Evolutionary conservation across 37 sponge, comb jelly and placozoan genomes (phyloP).

Genomic region (Oopsacas minuta): DNA sequence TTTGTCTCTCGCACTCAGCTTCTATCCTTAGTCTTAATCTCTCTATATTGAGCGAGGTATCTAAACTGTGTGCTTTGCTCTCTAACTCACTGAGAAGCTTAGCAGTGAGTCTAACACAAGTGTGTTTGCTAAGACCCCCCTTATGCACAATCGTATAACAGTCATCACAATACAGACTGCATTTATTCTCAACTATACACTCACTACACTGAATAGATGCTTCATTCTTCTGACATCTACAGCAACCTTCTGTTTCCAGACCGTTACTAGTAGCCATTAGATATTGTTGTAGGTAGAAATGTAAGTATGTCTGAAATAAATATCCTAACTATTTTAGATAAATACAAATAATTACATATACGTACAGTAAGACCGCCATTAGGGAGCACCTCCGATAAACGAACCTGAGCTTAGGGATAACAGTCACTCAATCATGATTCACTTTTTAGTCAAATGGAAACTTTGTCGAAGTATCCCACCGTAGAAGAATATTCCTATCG

Average conservation of each 20-base stretch:
- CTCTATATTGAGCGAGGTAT: not conserved
- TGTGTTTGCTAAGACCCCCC: conserved; percentile 9
- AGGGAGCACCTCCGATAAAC: no score
- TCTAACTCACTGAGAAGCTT: not conserved
- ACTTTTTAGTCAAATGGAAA: no score
- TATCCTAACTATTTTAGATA: no score
- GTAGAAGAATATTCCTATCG: no score
- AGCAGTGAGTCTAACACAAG: not conserved
- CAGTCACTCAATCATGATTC: no score
- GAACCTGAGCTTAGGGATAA: no score
- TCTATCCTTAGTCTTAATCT: not conserved
- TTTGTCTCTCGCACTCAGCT: conserved; percentile 5
- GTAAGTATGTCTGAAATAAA: no score
- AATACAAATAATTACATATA: no score
- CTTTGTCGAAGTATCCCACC: no score
- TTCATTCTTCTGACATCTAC: not conserved
- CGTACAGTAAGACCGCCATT: no score
- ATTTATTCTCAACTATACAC: not conserved
- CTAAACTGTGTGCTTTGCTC: not conserved
- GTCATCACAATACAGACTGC: conserved; percentile 9
- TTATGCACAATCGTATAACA: not conserved
- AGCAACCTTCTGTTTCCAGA: not conserved
- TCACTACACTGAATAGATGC: not conserved
- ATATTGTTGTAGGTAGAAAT: no score
- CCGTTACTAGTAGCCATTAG: conserved; percentile 15